Base-by-base conservation (phyloP, 2,113 vertebrate genomes). In the Sarotherodon lohbergeri region DNA sequence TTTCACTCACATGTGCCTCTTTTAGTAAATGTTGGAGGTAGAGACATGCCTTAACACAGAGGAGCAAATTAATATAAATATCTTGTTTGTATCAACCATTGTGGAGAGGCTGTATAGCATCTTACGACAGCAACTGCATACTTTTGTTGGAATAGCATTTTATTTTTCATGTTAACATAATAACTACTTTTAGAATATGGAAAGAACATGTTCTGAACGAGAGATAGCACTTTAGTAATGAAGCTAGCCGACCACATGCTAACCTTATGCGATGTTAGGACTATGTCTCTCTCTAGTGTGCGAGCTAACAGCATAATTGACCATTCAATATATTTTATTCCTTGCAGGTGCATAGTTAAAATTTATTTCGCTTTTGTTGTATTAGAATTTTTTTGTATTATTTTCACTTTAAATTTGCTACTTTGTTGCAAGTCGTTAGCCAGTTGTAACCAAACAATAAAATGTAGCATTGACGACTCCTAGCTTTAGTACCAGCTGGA, bases 171-270 rank as follows among this genome's bases (percentile, higher is more conserved):
- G 36, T 16, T 24, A 43, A 16, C 7, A 43, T 29, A 27, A 29
- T 76, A 76, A 43, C n/a, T 36, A 71, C 66, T 71, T 71, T 71
- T 17, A 48, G 68, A 73, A 73, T 73, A 10, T 46, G 3, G 13
- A 73, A 73, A 6, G 5, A 73, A 73, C n/a, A 68, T 0, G 8
- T 17, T 27, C 13, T 29, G 22, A 48, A 73, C 9, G 14, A 73
- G 41, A 17, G 4, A 17, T 9, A 73, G 68, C 68, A 17, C 22
- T 48, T 46, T 1, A 48, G 22, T 73, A 17, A 73, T 3, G 41
- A 76, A 11, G 68, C 41, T 76, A 76, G 68, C 9, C 16, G 41
- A 48, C 27, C 22, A 17, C 68, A 48, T 29, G 68, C 68, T 76
- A 73, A 73, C 36, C 39, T 22, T 14, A 73, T 27, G 13, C 9